These are phyloP conservation scores for Arctia plantaginis DNA, from an alignment of 2,888 invertebrate species.

Conservation along the genomic window DNA sequence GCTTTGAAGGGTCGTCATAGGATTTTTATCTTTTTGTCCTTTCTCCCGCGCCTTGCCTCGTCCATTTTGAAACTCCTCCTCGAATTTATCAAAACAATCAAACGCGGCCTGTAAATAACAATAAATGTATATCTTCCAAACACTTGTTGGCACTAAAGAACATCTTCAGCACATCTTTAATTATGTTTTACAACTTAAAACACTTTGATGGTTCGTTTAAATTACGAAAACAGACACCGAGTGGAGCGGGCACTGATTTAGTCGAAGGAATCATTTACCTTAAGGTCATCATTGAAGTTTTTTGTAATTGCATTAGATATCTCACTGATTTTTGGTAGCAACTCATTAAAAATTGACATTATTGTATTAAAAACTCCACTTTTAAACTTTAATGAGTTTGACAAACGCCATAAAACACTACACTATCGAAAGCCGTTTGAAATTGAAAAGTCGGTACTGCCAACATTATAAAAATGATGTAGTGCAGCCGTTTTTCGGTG, in stretches of 20 bases:
- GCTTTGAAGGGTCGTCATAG: conserved; percentile 70
- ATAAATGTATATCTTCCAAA: conserved; percentile 35
- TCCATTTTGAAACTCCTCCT: conserved; percentile 70
- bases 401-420: conserved; percentile 75
- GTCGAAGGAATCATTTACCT: conserved; percentile 64
- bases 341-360: conserved; percentile 81
- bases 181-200: conserved; percentile 17
- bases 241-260: conserved; percentile 29
- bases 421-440: conserved; percentile 82
- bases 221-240: conserved; percentile 19
- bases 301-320: conserved; percentile 67
- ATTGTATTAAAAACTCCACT: conserved; percentile 65
- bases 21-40: conserved; percentile 66
- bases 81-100: conserved; percentile 71
- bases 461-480: conserved; percentile 52
- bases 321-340: conserved; percentile 71
- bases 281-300: conserved; percentile 70
- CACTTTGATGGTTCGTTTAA: conserved; percentile 18
- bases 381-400: conserved; percentile 66
- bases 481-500: conserved; percentile 6
- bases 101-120: conserved; percentile 69
- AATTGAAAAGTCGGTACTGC: conserved; percentile 67
- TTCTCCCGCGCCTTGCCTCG: conserved; percentile 65
- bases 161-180: conserved; percentile 14
- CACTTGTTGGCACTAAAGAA: conserved; percentile 16